A percentile compares a stretch with the other conserved stretches of the same genome.
These are phyloP conservation scores for Cephus cinctus DNA, from an alignment of 1,140 invertebrate species.

Conservation along the genomic window DNA sequence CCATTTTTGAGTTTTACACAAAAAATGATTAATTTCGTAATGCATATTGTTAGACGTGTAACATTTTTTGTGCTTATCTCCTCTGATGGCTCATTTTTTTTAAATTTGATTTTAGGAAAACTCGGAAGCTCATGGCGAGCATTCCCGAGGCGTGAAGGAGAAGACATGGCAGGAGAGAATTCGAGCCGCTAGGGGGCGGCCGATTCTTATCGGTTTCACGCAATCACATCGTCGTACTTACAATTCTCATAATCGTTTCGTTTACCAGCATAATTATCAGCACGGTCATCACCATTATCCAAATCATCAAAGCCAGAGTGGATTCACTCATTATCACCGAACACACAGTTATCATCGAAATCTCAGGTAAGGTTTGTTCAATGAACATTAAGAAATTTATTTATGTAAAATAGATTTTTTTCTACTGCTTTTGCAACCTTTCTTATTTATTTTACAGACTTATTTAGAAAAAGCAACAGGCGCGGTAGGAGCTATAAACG, in stretches of 20 bases:
- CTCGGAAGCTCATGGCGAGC: conserved; percentile 1
- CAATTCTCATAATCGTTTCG: too few species aligned
- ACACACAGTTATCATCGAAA: not conserved
- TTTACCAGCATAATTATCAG: too few species aligned
- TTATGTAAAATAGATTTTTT: not conserved
- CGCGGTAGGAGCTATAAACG: not conserved
- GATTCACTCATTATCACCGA: not conserved
- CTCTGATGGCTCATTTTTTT: too few species aligned
- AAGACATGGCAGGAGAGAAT: conserved; percentile 2
- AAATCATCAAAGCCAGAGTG: not conserved
- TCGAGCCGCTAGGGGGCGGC: conserved; percentile 1
- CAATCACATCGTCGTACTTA: not conserved
- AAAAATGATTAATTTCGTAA: too few species aligned
- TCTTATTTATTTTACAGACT: not conserved
- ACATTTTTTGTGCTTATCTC: too few species aligned
- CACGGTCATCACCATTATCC: not conserved
- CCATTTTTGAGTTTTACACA: too few species aligned
- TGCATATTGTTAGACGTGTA: too few species aligned
- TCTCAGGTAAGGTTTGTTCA: not conserved
- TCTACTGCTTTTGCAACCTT: not conserved
- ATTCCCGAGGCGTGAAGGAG: conserved; percentile 2
- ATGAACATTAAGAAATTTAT: not conserved
- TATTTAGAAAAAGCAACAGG: not conserved
- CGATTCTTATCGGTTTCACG: not conserved
- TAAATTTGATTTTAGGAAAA: conserved; percentile 1